Evolutionary conservation across 2,113 vertebrate species (phyloP).

Genomic region (Sciurus niger): DNA sequence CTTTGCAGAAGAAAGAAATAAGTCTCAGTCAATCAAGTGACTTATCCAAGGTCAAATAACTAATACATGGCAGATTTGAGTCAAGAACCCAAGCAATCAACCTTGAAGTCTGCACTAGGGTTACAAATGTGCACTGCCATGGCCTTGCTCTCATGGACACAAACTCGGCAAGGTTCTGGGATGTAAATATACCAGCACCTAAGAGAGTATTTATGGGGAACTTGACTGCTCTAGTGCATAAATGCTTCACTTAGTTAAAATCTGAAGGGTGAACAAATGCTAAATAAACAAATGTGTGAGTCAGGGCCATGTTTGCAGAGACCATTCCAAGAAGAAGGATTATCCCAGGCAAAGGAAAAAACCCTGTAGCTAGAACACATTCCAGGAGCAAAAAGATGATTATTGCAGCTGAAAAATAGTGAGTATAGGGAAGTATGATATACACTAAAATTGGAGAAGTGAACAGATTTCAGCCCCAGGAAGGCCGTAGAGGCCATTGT

Average conservation of each 20-base stretch:
- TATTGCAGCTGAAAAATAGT: neutral
- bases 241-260: neutral
- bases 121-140: neutral
- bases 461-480: neutral
- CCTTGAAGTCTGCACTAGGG: neutral
- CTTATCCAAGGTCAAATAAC: neutral
- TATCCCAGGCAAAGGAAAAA: neutral
- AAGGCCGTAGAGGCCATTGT: neutral
- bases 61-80: neutral
- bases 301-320: neutral
- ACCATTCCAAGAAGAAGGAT: constrained; percentile 25
- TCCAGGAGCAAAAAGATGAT: neutral
- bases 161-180: neutral
- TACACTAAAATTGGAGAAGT: neutral
- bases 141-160: neutral
- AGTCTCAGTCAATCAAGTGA: constrained; percentile 26
- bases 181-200: neutral
- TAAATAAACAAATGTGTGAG: constrained; percentile 50
- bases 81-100: neutral
- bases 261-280: neutral
- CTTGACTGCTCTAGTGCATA: neutral
- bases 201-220: neutral
- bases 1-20: constrained; percentile 33
- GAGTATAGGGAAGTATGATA: neutral
- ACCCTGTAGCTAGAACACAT: neutral